Evolutionary conservation across 2,888 invertebrate genomes (phyloP).

Genomic region (Diplazon laetatorius): DNA sequence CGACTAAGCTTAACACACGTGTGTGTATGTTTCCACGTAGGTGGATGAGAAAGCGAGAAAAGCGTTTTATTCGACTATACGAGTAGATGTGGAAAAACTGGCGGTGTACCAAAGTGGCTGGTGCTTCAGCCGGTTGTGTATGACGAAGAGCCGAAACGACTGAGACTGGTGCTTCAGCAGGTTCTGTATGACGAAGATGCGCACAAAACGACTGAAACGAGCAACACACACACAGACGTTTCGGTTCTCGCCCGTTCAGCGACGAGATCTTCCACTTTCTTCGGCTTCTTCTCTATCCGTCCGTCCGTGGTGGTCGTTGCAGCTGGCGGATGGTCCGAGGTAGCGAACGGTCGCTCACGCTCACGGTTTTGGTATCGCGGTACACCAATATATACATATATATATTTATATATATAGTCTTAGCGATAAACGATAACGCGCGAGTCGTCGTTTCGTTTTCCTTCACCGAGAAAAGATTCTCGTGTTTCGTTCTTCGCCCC

Average conservation of each 20-base stretch:
- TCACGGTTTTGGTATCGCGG: too few relatives aligned
- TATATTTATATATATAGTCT: too few relatives aligned
- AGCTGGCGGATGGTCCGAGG: not conserved
- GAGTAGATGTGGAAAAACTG: slow-evolving; percentile 53
- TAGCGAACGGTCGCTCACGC: not conserved
- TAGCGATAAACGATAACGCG: slow-evolving; percentile 53
- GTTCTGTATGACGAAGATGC: not conserved
- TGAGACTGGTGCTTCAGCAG: slow-evolving; percentile 17
- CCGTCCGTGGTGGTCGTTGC: not conserved
- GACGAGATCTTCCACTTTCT: too few relatives aligned
- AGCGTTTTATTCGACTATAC: slow-evolving; percentile 13
- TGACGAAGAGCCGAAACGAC: not conserved
- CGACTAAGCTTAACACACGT: slow-evolving; percentile 40
- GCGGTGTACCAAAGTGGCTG: slow-evolving; percentile 54
- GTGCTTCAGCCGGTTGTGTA: slow-evolving; percentile 5
- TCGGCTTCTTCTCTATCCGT: too few relatives aligned
- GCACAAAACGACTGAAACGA: too few relatives aligned
- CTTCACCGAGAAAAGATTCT: not conserved
- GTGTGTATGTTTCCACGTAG: slow-evolving; percentile 30
- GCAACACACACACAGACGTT: too few relatives aligned
- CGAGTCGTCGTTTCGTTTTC: slow-evolving; percentile 28
- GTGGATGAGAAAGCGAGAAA: slow-evolving; percentile 23
- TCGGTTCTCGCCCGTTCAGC: too few relatives aligned
- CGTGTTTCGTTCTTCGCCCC: not conserved
- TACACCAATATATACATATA: too few relatives aligned